Base-by-base conservation (phyloP, 2,113 vertebrate species). In the Sinosuthora webbiana region DNA sequence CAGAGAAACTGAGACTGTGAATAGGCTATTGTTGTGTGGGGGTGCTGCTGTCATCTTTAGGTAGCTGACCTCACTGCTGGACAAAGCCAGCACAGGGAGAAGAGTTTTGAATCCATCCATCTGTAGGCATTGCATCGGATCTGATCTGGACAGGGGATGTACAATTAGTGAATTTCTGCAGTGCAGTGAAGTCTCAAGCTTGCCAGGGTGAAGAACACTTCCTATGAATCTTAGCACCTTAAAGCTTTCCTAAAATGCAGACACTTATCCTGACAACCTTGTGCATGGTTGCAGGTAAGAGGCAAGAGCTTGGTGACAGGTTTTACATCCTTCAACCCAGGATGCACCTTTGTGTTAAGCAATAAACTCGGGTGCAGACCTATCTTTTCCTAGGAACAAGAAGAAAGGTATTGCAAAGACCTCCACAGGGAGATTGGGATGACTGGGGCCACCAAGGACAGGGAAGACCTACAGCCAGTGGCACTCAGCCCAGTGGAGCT, bases 401-500 rank as follows among this genome's bases (percentile, higher is more conserved):
- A 68, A 83, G 42, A 13, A 63, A 71, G 23, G 11, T 24, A 45
- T 41, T 35, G 11, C 55, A 68, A 30, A n/a, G n/a, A 28, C 15
- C 53, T 59, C 57, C 18, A 2, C 0, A 7, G 37, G 27, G 9
- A 64, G 22, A 37, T 2, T 8, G 19, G 30, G 49, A 13, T 8
- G 39, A 20, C 35, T 15, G 16, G 27, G 18, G 20, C 28, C 14
- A 30, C 44, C 35, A 33, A 24, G 30, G 31, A 31, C 35, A n/a
- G 22, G 35, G 18, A 18, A 30, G 15, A 53, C 18, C 24, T 7
- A 7, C 8, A 21, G 1, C 2, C 42, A 22, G 37, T 5, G 44
- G 6, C n/a, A 44, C 12, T 15, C 44, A 24, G 63, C 49, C 49
- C 73, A 18, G 24, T 0, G 42, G 47, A 59, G 53, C 44, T 87